Evolutionary conservation across 2,797 vertebrate species (phyloP).

Genomic region (Mycteria americana): DNA sequence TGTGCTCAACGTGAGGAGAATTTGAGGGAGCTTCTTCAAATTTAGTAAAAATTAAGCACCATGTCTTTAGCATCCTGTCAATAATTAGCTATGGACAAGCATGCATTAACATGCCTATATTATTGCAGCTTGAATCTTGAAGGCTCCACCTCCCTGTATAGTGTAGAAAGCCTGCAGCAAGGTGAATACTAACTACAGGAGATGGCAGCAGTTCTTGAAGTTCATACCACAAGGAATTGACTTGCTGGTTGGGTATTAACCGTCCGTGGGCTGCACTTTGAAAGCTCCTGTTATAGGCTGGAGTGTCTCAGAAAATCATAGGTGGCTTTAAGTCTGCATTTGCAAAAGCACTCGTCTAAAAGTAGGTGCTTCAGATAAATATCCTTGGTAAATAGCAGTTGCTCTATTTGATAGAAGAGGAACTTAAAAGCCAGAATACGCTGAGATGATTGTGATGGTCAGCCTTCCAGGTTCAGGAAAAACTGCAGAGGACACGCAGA

Average conservation of each 20-base stretch:
- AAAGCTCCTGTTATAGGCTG: neutral
- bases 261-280: neutral
- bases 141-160: neutral
- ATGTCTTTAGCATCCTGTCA: accelerated
- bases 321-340: neutral
- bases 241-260: neutral
- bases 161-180: neutral
- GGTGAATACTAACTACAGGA: too few relatives aligned
- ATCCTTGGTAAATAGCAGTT: neutral
- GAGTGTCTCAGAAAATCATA: neutral
- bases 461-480: neutral
- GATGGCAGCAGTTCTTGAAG: neutral
- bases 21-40: neutral
- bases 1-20: neutral
- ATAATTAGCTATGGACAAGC: neutral
- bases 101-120: accelerated
- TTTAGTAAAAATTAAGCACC: neutral
- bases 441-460: neutral
- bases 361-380: neutral
- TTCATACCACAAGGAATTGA: neutral
- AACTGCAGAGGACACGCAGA: neutral
- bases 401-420: neutral
- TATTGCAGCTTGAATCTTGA: neutral
- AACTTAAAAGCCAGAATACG: neutral
- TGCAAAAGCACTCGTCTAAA: neutral